These are phyloP conservation scores for Pseudochirops cupreus DNA, from an alignment of 2,797 vertebrate species.

Conservation along the genomic window DNA sequence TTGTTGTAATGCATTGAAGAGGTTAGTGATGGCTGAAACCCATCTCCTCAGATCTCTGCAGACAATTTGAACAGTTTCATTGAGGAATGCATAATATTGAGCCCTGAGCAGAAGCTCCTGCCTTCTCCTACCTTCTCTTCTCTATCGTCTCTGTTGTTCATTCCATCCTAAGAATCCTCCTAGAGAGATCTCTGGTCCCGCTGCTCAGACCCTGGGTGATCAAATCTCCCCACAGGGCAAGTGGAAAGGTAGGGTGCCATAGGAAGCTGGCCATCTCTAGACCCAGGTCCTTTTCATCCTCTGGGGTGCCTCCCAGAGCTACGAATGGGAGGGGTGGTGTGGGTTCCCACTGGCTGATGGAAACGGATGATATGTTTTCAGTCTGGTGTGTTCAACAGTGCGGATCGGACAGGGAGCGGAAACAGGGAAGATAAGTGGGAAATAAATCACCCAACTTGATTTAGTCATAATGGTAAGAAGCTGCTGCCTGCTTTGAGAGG, in stretches of 20 bases:
- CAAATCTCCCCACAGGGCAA: not conserved
- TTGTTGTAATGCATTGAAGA: not conserved
- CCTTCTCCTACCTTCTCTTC: not conserved
- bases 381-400: slow-evolving; percentile 76
- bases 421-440: slow-evolving; percentile 76
- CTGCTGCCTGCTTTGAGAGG: not conserved
- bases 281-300: not conserved
- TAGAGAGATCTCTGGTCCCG: not conserved
- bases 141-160: accelerated
- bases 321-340: not conserved
- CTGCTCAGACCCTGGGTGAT: not conserved
- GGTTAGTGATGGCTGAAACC: not conserved
- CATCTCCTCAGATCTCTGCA: not conserved
- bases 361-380: slow-evolving; percentile 75
- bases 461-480: slow-evolving; percentile 74
- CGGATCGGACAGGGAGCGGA: slow-evolving; percentile 75
- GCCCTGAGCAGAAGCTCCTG: not conserved
- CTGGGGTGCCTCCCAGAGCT: not conserved
- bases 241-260: not conserved
- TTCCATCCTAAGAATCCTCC: not conserved
- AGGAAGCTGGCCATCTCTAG: not conserved
- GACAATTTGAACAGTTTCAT: not conserved
- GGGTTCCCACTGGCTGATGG: slow-evolving; percentile 23
- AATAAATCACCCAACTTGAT: slow-evolving; percentile 80
- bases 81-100: no score